Conservation (phyloP, 1,140 invertebrate species). For the Leguminivora glycinivorella region DNA sequence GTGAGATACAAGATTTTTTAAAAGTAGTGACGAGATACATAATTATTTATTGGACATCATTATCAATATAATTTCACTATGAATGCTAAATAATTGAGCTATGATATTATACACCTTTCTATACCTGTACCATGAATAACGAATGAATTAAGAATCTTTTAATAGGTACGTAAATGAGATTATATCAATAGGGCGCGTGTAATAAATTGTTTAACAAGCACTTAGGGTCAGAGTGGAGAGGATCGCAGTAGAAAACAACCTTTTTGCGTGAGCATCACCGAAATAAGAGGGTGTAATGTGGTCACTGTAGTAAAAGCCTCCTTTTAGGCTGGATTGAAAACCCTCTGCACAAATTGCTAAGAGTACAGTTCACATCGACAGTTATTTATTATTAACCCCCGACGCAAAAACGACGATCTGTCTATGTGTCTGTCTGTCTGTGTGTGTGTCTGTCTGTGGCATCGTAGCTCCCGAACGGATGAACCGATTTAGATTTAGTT, state of each 20-base stretch:
- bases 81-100: neutral
- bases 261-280: neutral
- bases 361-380: neutral
- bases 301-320: neutral
- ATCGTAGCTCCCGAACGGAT: too few species aligned
- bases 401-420: too few species aligned
- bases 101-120: neutral
- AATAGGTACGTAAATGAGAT: too few species aligned
- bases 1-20: too few species aligned
- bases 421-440: too few species aligned
- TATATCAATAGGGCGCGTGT: neutral
- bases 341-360: neutral
- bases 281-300: slow-evolving; percentile 9
- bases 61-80: neutral
- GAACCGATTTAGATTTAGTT: too few species aligned
- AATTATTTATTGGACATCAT: too few species aligned
- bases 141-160: too few species aligned
- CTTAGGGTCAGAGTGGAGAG: neutral
- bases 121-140: too few species aligned
- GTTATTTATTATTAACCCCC: neutral
- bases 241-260: slow-evolving; percentile 7
- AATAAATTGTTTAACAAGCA: neutral
- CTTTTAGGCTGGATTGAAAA: neutral
- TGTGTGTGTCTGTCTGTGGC: too few species aligned
- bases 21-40: too few species aligned